These are phyloP conservation scores for Drosophila ogumai DNA, from an alignment of 1,140 invertebrate species.

Conservation along the genomic window DNA sequence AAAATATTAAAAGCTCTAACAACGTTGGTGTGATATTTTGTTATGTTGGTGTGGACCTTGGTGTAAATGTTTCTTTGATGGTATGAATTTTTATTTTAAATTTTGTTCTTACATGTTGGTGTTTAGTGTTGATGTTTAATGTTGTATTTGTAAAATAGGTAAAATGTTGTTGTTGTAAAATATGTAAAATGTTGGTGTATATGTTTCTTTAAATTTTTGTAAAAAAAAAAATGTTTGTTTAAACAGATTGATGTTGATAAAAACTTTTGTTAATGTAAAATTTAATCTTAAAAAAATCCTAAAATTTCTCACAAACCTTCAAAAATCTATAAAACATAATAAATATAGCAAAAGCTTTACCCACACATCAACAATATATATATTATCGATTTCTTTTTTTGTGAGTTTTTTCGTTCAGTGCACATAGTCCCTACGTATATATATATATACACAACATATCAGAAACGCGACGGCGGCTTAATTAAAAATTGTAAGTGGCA, in stretches of 20 bases:
- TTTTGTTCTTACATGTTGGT: not conserved
- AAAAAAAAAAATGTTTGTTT: not conserved
- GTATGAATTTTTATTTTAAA: not conserved
- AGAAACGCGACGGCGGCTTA: slow-evolving; percentile 61
- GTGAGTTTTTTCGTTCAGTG: not conserved
- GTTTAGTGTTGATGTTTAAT: not conserved
- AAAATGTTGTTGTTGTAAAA: not conserved
- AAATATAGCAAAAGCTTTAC: not conserved
- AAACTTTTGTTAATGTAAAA: not conserved
- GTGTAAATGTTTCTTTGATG: not conserved
- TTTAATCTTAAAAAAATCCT: no score
- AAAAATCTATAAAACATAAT: not conserved
- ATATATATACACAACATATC: slow-evolving; percentile 27
- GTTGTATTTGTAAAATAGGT: no score
- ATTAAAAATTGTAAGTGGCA: slow-evolving; percentile 82
- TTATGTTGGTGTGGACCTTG: not conserved
- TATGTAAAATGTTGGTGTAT: no score
- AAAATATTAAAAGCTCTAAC: no score
- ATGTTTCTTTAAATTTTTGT: no score
- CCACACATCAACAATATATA: not conserved
- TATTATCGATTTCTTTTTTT: not conserved
- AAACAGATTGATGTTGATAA: not conserved
- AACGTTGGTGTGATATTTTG: not conserved
- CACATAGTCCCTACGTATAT: not conserved
- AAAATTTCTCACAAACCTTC: no score